A percentile compares a stretch with the other conserved stretches of the same genome.
Evolutionary conservation across 2,888 invertebrate species (phyloP).

Genomic region (Blastobasis adustella): DNA sequence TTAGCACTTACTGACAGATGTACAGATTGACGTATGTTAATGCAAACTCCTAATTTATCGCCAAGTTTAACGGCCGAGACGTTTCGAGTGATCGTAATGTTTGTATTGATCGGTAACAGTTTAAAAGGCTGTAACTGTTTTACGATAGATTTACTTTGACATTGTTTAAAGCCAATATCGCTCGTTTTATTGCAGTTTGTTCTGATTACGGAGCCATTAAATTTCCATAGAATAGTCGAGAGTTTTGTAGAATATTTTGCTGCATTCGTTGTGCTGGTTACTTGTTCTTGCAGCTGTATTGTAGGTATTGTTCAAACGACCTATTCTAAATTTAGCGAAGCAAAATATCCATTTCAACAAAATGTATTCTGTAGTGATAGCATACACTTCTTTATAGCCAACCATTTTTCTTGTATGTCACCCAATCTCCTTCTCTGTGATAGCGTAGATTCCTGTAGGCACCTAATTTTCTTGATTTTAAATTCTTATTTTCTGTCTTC

Average conservation of each 20-base stretch:
- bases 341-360: too few relatives aligned
- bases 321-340: too few relatives aligned
- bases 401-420: too few relatives aligned
- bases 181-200: conserved; percentile 47
- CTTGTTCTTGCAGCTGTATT: too few relatives aligned
- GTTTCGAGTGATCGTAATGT: conserved; percentile 34
- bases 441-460: background rate
- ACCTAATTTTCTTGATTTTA: background rate
- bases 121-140: conserved; percentile 44
- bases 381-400: too few relatives aligned
- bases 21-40: conserved; percentile 38
- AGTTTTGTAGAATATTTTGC: background rate
- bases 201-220: conserved; percentile 43
- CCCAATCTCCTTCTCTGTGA: background rate
- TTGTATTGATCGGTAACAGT: conserved; percentile 41
- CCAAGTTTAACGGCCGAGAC: conserved; percentile 28
- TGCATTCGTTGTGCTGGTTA: background rate
- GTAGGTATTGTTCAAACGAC: too few relatives aligned
- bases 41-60: conserved; percentile 47
- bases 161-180: conserved; percentile 53
- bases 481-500: background rate
- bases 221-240: conserved; percentile 24
- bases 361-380: too few relatives aligned
- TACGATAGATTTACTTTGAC: conserved; percentile 54
- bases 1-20: conserved; percentile 38